Evolutionary conservation across 2,113 vertebrate species (phyloP).

Genomic region (Epinephelus cyanopodus): DNA sequence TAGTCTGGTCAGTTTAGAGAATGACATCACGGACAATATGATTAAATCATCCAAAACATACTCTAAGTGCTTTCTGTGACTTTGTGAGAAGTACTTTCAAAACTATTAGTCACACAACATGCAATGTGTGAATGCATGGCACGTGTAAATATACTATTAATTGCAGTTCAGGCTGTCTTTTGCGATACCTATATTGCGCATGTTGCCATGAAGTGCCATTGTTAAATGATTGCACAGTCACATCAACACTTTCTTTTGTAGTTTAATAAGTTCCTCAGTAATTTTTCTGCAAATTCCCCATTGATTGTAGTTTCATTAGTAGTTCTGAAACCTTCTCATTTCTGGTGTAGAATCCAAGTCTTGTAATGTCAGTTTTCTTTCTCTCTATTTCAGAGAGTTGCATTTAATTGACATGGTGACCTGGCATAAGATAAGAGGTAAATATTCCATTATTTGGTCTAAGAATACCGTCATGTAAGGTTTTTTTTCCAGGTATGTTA

Average conservation of each 20-base stretch:
- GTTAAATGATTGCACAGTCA: not conserved
- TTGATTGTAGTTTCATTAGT: not conserved
- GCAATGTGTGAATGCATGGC: too few species aligned
- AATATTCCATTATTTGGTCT: not conserved
- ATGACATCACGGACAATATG: too few species aligned
- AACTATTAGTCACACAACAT: too few species aligned
- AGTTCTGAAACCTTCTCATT: not conserved
- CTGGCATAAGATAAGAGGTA: constrained; percentile 95
- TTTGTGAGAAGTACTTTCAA: too few species aligned
- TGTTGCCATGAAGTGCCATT: not conserved
- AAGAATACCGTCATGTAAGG: not conserved
- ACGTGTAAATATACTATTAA: too few species aligned
- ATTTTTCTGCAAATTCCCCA: not conserved
- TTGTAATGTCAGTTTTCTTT: not conserved
- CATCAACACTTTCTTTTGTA: not conserved
- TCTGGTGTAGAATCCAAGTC: not conserved
- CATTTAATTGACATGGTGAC: constrained; percentile 91
- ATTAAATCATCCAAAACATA: too few species aligned
- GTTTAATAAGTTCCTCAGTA: not conserved
- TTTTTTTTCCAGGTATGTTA: not conserved
- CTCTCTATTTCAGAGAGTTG: constrained; percentile 86
- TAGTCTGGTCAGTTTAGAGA: too few species aligned
- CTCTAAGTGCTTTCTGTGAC: too few species aligned
- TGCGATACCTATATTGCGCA: too few species aligned
- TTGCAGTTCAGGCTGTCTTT: too few species aligned